A percentile compares a stretch with the other conserved stretches of the same genome.
Evolutionary conservation across 2,113 vertebrate species (phyloP).

Genomic region (Callorhinus ursinus): DNA sequence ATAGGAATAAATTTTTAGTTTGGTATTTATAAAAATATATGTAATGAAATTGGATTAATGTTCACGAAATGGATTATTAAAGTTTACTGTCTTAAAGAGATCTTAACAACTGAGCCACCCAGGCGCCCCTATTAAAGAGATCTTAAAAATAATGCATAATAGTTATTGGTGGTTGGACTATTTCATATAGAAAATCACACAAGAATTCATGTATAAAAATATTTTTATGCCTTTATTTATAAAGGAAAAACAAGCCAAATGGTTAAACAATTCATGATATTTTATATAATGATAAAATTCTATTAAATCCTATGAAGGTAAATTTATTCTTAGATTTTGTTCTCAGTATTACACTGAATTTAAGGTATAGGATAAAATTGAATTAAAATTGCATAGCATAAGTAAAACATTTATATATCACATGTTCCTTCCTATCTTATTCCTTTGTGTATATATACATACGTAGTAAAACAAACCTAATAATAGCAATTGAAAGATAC

Average conservation of each 20-base stretch:
- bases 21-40: neutral
- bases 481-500: neutral
- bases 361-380: neutral
- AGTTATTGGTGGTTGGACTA: neutral
- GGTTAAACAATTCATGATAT: neutral
- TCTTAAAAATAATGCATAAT: neutral
- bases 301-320: neutral
- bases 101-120: neutral
- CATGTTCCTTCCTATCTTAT: neutral
- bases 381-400: conserved; percentile 16
- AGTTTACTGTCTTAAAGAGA: neutral
- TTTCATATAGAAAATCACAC: neutral
- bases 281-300: conserved; percentile 27
- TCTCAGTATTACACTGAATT: neutral
- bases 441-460: neutral
- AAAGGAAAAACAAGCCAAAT: neutral
- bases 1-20: neutral
- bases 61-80: neutral
- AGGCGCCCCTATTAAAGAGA: neutral
- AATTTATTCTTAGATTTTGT: neutral
- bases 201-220: neutral
- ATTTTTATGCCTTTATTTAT: neutral
- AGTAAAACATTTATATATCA: neutral
- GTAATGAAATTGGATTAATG: neutral
- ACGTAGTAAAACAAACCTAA: neutral